Conservation (phyloP, 1,140 invertebrate genomes). For the Cyphomyrmex costatus region DNA sequence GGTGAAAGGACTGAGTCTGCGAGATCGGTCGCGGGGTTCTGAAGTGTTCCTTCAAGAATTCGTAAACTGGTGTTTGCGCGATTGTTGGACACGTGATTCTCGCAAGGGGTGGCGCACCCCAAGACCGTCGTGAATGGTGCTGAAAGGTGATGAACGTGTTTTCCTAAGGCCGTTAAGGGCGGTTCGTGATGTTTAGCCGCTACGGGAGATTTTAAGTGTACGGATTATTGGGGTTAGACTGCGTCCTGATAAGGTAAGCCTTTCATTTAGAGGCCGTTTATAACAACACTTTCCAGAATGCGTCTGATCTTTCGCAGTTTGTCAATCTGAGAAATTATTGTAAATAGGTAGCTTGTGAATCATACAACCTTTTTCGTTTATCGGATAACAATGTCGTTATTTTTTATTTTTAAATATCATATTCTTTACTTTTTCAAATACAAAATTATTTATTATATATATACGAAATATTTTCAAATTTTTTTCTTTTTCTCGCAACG, state of each 20-base stretch:
- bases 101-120: conserved; percentile 52
- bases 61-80: conserved; percentile 37
- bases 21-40: not conserved
- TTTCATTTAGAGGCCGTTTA: conserved; percentile 10
- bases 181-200: conserved; percentile 65
- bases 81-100: conserved; percentile 63
- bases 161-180: conserved; percentile 38
- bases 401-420: not conserved
- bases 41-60: conserved; percentile 32
- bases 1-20: not conserved
- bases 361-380: not conserved
- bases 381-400: not conserved
- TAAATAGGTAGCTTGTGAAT: not conserved
- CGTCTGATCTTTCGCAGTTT: not conserved
- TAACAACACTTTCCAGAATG: not conserved
- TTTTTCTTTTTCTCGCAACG: not conserved
- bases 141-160: conserved; percentile 71
- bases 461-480: not conserved
- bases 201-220: conserved; percentile 42
- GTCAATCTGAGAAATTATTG: not conserved
- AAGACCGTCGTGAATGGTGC: conserved; percentile 67
- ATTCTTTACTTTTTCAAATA: not conserved
- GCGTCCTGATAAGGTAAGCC: conserved; percentile 61
- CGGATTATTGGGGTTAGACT: conserved; percentile 59
- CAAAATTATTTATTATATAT: not conserved